Conservation (phyloP, 2,888 invertebrate genomes). For the Anoplius nigerrimus region DNA sequence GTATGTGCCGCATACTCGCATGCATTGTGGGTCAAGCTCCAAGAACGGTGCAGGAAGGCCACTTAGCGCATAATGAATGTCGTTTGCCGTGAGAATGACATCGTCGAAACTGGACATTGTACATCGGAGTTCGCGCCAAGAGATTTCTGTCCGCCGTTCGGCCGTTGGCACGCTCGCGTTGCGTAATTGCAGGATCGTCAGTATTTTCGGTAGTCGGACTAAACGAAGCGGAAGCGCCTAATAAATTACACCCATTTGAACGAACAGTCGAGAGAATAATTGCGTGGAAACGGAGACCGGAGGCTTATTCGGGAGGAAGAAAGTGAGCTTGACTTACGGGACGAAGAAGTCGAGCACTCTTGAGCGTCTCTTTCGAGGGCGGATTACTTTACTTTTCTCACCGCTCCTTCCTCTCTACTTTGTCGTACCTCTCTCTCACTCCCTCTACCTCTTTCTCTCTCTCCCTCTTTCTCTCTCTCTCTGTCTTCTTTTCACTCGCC, state of each 20-base stretch:
- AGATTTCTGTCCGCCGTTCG: too few relatives aligned
- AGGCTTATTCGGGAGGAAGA: constrained; percentile 4
- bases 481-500: too few relatives aligned
- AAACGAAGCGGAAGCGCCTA: constrained; percentile 32
- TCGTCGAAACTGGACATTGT: too few relatives aligned
- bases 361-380: constrained; percentile 15
- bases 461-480: constrained; percentile 2
- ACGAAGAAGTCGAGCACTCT: constrained; percentile 26
- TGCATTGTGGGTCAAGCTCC: too few relatives aligned
- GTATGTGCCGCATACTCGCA: too few relatives aligned
- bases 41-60: too few relatives aligned
- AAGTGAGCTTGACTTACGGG: too few relatives aligned
- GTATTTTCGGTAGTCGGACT: constrained; percentile 9
- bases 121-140: too few relatives aligned
- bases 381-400: constrained; percentile 23
- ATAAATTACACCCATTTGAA: constrained; percentile 37
- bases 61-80: too few relatives aligned
- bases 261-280: constrained; percentile 35
- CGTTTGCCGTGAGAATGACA: too few relatives aligned
- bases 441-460: constrained; percentile 25
- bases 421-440: too few relatives aligned
- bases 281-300: constrained; percentile 30
- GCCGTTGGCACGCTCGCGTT: constrained; percentile 2
- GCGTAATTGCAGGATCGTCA: constrained; percentile 14
- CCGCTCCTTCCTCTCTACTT: constrained; percentile 17